These are phyloP conservation scores for Cataglyphis livida DNA, from an alignment of 2,888 invertebrate species.

Conservation along the genomic window DNA sequence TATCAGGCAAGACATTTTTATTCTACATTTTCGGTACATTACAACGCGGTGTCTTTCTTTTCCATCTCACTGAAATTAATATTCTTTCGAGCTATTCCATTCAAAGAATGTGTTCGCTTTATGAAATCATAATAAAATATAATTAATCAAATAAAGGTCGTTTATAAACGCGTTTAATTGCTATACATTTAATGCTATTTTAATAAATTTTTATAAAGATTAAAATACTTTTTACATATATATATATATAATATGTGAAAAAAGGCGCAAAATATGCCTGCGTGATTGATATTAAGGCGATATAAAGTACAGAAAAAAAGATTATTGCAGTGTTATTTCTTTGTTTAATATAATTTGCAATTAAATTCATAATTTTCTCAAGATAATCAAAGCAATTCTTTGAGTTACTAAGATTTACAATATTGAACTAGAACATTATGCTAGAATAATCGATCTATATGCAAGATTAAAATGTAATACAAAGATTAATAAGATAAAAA, in stretches of 20 bases:
- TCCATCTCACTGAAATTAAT: neutral
- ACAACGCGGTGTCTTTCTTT: neutral
- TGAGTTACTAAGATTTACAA: neutral
- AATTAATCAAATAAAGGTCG: neutral
- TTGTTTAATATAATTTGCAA: neutral
- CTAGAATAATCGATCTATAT: neutral
- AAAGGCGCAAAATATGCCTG: neutral
- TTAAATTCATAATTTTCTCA: neutral
- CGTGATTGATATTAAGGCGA: neutral
- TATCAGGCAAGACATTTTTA: slow-evolving; percentile 86
- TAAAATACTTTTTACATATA: too few species aligned
- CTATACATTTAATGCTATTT: neutral
- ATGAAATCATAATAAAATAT: neutral
- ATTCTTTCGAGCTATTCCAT: neutral
- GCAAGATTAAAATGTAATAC: neutral
- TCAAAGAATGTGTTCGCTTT: neutral
- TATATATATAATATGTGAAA: neutral
- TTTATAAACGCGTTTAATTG: neutral
- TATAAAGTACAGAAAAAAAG: neutral
- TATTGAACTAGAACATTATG: neutral
- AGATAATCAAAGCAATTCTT: neutral
- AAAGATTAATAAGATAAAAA: neutral
- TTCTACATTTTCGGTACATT: slow-evolving; percentile 7
- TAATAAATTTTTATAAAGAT: neutral
- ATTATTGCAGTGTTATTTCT: neutral